phyloP scores from a whole-genome alignment of 2,113 vertebrate genomes.

The Pluvialis apricaria region DNA sequence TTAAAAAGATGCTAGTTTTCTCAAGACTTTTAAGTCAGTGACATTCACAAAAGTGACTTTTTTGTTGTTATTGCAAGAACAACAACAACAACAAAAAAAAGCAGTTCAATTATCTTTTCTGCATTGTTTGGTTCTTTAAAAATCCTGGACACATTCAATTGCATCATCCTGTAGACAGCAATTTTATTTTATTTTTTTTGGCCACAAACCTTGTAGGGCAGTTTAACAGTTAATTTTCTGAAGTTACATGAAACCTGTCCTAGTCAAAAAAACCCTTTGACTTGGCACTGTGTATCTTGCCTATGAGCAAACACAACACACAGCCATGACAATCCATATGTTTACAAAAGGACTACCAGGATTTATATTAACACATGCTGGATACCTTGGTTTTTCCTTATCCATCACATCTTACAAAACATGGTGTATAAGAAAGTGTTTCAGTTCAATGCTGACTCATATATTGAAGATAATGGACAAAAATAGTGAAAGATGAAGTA shows the following conservation, averaged over 20 bases:
- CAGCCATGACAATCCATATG: neutral
- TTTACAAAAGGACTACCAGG: neutral
- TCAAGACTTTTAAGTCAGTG: neutral
- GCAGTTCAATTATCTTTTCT: neutral
- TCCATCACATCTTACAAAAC: neutral
- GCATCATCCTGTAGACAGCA: neutral
- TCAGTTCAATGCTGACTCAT: neutral
- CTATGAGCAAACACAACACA: neutral
- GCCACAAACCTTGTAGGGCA: fast-evolving
- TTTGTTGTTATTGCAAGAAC: neutral
- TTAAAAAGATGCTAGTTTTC: neutral
- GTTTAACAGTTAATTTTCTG: neutral
- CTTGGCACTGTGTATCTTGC: neutral
- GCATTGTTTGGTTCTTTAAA: neutral
- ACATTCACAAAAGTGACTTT: neutral
- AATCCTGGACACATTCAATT: fast-evolving
- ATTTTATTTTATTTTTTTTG: neutral
- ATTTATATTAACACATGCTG: neutral
- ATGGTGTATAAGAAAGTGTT: neutral
- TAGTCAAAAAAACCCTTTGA: neutral
- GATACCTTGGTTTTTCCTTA: neutral
- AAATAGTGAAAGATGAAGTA: neutral
- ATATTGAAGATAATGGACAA: neutral
- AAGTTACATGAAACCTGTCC: neutral
- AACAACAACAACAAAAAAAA: too few relatives aligned